Percentiles rank a stretch among this genome's conserved stretches.
Evolutionary conservation across 30 jellyfish, hydroid and myxozoan genomes (phyloP).

Genomic region (Clytia hemisphaerica): DNA sequence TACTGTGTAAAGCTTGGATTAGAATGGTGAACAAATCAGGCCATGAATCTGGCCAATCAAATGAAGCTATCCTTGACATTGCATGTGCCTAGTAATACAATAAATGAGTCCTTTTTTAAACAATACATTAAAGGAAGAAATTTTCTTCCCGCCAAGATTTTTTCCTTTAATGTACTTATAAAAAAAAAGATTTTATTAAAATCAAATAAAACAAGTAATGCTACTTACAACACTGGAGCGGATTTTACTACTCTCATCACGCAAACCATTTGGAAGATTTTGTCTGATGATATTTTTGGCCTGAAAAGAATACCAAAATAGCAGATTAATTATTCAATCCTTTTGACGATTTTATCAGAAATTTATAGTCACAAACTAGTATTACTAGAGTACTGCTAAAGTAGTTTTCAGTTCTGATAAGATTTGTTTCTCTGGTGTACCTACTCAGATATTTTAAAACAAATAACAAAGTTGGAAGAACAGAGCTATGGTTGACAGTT

Average conservation of each 20-base stretch:
- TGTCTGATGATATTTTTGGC: conserved; percentile 62
- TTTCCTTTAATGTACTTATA: not conserved
- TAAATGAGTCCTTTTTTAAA: not conserved
- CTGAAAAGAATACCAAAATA: conserved; percentile 18
- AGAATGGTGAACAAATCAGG: conserved; percentile 65
- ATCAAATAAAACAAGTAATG: not conserved
- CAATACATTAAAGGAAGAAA: not conserved
- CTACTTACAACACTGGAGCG: conserved; percentile 75
- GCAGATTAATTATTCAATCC: not conserved
- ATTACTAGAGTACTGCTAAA: too few relatives aligned
- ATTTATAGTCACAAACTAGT: too few relatives aligned
- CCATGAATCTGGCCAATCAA: conserved; percentile 97
- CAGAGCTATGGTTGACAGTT: too few relatives aligned
- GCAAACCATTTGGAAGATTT: conserved; percentile 63
- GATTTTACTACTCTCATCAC: conserved; percentile 71
- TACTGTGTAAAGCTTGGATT: conserved; percentile 65
- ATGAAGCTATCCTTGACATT: conserved; percentile 64
- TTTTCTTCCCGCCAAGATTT: not conserved
- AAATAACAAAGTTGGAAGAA: too few relatives aligned
- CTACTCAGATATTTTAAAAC: too few relatives aligned
- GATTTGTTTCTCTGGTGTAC: too few relatives aligned
- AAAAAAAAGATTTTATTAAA: not conserved
- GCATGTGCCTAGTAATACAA: conserved; percentile 67
- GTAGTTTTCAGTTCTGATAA: too few relatives aligned
- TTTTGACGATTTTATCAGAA: not conserved